Conservation (phyloP, 2,888 invertebrate genomes). For the Protophormia terraenovae region DNA sequence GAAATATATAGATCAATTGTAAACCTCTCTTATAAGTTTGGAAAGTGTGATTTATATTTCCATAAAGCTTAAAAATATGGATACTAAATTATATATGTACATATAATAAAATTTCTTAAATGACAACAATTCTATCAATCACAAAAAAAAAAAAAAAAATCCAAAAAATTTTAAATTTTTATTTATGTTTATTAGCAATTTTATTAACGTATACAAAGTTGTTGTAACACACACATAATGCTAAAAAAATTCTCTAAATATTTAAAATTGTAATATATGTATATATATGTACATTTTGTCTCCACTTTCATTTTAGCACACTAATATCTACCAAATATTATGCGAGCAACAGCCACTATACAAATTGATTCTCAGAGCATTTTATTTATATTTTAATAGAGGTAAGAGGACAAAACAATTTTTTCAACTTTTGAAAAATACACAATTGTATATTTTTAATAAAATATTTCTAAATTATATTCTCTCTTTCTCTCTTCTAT, state of each 20-base stretch:
- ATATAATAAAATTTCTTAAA: neutral
- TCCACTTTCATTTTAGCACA: neutral
- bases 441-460: too few relatives aligned
- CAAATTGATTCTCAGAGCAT: neutral
- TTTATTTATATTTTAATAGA: neutral
- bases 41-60: too few relatives aligned
- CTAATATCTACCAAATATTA: neutral
- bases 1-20: too few relatives aligned
- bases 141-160: neutral
- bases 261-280: neutral
- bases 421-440: too few relatives aligned
- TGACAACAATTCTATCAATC: neutral
- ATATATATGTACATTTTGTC: too few relatives aligned
- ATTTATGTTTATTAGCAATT: neutral
- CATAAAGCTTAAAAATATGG: neutral
- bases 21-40: too few relatives aligned
- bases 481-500: constrained; percentile 19
- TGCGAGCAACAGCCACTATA: constrained; percentile 31
- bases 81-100: neutral
- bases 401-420: constrained; percentile 14
- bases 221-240: neutral
- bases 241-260: neutral
- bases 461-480: neutral
- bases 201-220: neutral
- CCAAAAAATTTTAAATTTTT: neutral